Evolutionary conservation across 2,113 vertebrate species (phyloP).

Genomic region (Hyperopisus bebe): DNA sequence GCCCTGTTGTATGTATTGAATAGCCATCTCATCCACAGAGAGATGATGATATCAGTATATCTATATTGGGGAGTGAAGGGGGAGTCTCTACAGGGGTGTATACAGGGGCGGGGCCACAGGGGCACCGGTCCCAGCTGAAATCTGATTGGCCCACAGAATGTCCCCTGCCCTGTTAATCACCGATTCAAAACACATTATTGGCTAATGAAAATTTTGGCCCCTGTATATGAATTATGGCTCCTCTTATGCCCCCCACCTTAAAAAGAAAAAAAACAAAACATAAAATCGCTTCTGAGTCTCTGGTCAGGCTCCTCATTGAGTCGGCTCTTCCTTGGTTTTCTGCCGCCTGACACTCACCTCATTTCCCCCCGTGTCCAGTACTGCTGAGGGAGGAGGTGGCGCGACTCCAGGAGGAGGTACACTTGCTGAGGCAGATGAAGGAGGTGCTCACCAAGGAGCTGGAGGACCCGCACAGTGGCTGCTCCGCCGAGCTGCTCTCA

Average conservation of each 20-base stretch:
- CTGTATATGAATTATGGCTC: background rate
- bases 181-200: background rate
- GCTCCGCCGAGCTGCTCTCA: conserved; percentile 79
- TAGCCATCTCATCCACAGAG: background rate
- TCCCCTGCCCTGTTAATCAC: background rate
- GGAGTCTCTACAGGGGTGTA: background rate
- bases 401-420: conserved; percentile 94
- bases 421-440: conserved; percentile 95
- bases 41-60: background rate
- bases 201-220: background rate
- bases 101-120: background rate
- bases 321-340: background rate
- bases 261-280: no score
- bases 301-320: background rate
- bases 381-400: conserved; percentile 91
- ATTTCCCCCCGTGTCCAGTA: conserved; percentile 49
- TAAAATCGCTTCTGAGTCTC: no score
- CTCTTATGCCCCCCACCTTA: background rate
- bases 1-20: background rate
- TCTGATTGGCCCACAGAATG: background rate
- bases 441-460: conserved; percentile 92
- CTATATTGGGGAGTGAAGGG: background rate
- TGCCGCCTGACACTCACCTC: background rate
- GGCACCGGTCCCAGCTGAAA: background rate
- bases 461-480: conserved; percentile 86